Conservation (phyloP, 2,113 vertebrate species). For the Mola mola region DNA sequence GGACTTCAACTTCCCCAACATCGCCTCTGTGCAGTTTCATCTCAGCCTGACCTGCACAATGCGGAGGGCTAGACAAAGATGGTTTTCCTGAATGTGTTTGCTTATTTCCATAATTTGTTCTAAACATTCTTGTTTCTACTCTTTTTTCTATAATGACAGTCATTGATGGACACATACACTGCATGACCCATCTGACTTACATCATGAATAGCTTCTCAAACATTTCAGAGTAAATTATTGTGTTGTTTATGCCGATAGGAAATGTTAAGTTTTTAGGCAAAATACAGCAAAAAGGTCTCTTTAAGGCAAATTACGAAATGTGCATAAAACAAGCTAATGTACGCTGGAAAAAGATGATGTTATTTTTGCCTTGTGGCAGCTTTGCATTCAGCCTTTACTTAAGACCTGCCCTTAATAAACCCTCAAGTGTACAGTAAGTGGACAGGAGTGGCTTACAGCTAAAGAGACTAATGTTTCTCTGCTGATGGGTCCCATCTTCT, state of each 20-base stretch:
- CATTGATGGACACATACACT: no score
- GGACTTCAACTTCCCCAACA: conserved; percentile 38
- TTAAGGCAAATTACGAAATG: no score
- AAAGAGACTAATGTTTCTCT: conserved; percentile 56
- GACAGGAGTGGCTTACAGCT: conserved; percentile 64
- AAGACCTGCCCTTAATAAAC: conserved; percentile 59
- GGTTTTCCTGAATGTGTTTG: not conserved
- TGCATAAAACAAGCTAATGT: conserved; percentile 7
- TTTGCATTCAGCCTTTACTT: conserved; percentile 58
- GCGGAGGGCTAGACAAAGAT: conserved; percentile 14
- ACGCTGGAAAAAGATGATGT: conserved; percentile 28
- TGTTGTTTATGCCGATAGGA: no score
- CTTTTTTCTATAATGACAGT: no score
- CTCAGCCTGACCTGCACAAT: conserved; percentile 33
- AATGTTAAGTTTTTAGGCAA: no score
- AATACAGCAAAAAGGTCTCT: no score
- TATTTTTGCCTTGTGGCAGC: conserved; percentile 56
- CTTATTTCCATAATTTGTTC: not conserved
- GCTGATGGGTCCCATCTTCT: conserved; percentile 57
- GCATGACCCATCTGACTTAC: not conserved
- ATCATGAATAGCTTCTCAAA: no score
- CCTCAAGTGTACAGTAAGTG: conserved; percentile 70
- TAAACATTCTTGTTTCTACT: not conserved
- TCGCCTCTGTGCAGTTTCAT: conserved; percentile 16
- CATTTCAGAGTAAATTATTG: no score